Evolutionary conservation across 2,797 vertebrate genomes (phyloP).

Genomic region (Hafferia zeledoni): DNA sequence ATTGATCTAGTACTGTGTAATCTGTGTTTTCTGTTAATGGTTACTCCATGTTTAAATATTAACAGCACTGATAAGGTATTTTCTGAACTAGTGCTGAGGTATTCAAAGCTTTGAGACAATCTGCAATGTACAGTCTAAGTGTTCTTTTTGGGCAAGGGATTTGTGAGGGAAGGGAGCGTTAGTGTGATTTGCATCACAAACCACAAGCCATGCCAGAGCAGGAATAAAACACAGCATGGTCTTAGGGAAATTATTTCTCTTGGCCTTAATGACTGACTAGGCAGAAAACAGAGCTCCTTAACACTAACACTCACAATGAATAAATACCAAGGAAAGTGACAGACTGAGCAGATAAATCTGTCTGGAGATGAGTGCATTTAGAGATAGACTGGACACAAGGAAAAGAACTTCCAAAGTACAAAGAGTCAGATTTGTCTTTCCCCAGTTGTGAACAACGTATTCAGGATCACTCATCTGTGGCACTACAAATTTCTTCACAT

Average conservation of each 20-base stretch:
- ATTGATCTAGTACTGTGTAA: background rate
- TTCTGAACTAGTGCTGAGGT: background rate
- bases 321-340: background rate
- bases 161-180: background rate
- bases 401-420: background rate
- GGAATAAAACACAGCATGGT: background rate
- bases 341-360: background rate
- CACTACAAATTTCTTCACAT: background rate
- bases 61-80: constrained; percentile 15
- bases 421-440: background rate
- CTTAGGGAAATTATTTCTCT: background rate
- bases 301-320: background rate
- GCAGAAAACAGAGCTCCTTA: background rate
- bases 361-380: background rate
- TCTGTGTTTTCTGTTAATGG: constrained; percentile 28
- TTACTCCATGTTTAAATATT: constrained; percentile 42
- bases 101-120: background rate
- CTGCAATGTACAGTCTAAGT: background rate
- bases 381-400: background rate
- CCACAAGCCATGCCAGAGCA: background rate
- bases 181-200: background rate
- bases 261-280: background rate
- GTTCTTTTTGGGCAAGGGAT: background rate
- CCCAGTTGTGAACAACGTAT: fast-evolving
- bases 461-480: background rate